Conservation (phyloP, 2,888 invertebrate genomes). For the Oxycera nigricornis region DNA sequence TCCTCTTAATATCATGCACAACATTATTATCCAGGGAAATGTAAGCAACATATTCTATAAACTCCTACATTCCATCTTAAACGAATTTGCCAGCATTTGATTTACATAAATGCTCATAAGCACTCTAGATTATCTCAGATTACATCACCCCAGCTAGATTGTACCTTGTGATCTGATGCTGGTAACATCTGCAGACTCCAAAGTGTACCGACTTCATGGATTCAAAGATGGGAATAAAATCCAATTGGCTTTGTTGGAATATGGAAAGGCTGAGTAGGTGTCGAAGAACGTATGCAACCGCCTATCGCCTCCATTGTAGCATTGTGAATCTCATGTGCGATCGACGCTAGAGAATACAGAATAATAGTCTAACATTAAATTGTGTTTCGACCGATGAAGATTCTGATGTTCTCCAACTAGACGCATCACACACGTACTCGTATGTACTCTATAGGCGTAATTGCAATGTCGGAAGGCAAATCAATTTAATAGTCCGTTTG, state of each 20-base stretch:
- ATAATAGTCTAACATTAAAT: background rate
- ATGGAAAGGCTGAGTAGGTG: background rate
- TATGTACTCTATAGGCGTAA: too few relatives aligned
- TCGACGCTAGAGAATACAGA: background rate
- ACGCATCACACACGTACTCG: too few relatives aligned
- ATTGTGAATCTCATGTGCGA: background rate
- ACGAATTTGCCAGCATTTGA: slow-evolving; percentile 23
- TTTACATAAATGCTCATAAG: slow-evolving; percentile 34
- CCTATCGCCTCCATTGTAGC: background rate
- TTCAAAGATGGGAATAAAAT: too few relatives aligned
- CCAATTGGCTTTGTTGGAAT: background rate
- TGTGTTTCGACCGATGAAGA: background rate
- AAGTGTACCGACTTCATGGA: background rate
- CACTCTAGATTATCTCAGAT: slow-evolving; percentile 33
- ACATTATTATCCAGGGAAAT: too few relatives aligned
- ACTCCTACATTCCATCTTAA: slow-evolving; percentile 1
- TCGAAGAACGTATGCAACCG: background rate
- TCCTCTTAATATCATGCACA: too few relatives aligned
- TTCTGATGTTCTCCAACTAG: too few relatives aligned
- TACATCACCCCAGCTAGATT: slow-evolving; percentile 33
- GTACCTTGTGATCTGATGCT: background rate
- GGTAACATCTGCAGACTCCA: background rate
- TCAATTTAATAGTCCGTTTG: too few relatives aligned
- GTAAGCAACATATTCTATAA: too few relatives aligned
- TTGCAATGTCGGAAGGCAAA: too few relatives aligned